Evolutionary conservation across 2,888 invertebrate genomes (phyloP), one percentile per base, ranked within the genome.

Genomic region (Phaonia tiefii): DNA sequence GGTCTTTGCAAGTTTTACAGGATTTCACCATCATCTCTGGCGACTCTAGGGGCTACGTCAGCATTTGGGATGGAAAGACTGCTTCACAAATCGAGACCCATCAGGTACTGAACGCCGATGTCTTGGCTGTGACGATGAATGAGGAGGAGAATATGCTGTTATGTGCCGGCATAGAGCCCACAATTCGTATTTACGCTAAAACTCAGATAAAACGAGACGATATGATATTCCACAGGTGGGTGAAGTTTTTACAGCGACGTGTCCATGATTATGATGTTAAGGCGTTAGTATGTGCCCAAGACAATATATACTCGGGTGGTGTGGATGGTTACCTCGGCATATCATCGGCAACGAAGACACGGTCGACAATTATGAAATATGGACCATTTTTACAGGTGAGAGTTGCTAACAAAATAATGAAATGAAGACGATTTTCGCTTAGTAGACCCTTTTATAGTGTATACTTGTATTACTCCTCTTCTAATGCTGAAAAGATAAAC

Each of bases 181-280:
- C 94, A 0, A 94, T 98, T 39, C 92, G 95, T 7, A 94, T 94
- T 85, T 96, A 96, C 87, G 93, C 93, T 11, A 94, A 93, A 88
- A 93, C 96, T 0, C 92, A 92, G 75, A 91, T 92, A 15, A 93
- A 92, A 84, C 90, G 91, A 42, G 91, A 91, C 80, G 92, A 92
- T 11, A 89, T 91, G 81, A 92, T 92, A 67, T 90, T 90, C 26
- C 88, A 91, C 26, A 92, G 93, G n/a, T 98, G 98, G 98, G 95
- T 97, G 0, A 95, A 95, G 87, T 95, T 95, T 85, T 92, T 95
- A 7, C 95, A 96, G 84, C 93, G 96, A 78, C 93, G 93, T 86
- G 93, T 96, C 66, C 98, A 98, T 89, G 94, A 95, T 63, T 97
- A 98, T 89, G 98, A 98, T 91, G 96, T 98, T 0, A 93, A 95